Percentiles rank a stretch among this genome's conserved stretches.
Evolutionary conservation across 2,113 vertebrate genomes (phyloP).

Genomic region (Lutjanus erythropterus): DNA sequence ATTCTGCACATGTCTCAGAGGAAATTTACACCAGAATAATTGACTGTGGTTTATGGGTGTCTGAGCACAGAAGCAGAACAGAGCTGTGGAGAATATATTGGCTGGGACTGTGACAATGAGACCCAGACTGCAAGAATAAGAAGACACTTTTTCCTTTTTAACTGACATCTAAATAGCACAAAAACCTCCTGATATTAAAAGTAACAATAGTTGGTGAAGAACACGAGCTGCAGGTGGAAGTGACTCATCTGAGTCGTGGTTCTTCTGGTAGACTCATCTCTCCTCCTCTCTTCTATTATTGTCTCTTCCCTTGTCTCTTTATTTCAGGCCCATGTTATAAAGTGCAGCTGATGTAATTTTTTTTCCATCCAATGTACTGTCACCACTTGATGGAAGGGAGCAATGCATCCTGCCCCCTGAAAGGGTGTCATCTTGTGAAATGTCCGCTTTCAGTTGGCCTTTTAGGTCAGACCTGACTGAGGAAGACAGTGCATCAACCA

Average conservation of each 20-base stretch:
- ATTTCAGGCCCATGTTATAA: constrained; percentile 8
- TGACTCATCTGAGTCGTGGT: constrained; percentile 26
- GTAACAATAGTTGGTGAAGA: constrained; percentile 9
- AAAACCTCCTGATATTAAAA: constrained; percentile 18
- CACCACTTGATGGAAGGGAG: neutral
- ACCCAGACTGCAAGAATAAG: constrained; percentile 11
- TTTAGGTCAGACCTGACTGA: constrained; percentile 12
- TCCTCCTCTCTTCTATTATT: constrained; percentile 13
- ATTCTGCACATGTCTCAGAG: constrained; percentile 60
- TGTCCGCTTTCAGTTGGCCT: neutral
- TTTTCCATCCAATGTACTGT: constrained; percentile 12
- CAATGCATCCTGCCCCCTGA: constrained; percentile 17
- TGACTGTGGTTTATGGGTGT: constrained; percentile 61
- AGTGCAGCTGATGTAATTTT: neutral
- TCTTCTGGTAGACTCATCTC: constrained; percentile 2
- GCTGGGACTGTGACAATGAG: constrained; percentile 41
- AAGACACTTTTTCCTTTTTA: constrained; percentile 3
- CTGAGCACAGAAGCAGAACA: constrained; percentile 51
- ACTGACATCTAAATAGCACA: constrained; percentile 19
- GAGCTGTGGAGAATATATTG: constrained; percentile 28
- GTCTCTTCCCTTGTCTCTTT: neutral
- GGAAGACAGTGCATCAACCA: constrained; percentile 10
- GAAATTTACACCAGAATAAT: constrained; percentile 67
- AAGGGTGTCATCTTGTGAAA: constrained; percentile 25
- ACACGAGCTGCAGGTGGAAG: constrained; percentile 23